A percentile compares a stretch with the other conserved stretches of the same genome.
Evolutionary conservation across 2,113 vertebrate species (phyloP).

Genomic region (Scopus umbretta): DNA sequence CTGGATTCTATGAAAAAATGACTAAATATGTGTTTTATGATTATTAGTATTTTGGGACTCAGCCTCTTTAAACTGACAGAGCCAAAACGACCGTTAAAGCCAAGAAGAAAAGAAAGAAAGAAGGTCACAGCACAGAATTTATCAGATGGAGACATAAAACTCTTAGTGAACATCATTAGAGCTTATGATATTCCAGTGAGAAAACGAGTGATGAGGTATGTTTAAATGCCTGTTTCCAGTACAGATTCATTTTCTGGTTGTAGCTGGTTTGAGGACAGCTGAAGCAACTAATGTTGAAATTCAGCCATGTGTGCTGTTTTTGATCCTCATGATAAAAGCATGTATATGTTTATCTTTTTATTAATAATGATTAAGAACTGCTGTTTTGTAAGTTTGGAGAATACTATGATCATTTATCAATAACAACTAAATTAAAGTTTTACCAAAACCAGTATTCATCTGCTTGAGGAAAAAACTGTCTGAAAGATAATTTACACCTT

Average conservation of each 20-base stretch:
- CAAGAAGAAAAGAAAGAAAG: constrained; percentile 91
- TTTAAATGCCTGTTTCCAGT: not conserved
- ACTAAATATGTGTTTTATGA: constrained; percentile 20
- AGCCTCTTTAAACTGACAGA: constrained; percentile 92
- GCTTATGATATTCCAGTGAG: constrained; percentile 91
- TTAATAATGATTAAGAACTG: not conserved
- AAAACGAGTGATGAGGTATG: constrained; percentile 76
- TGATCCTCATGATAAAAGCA: not conserved
- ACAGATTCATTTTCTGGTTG: not conserved
- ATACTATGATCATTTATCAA: not conserved
- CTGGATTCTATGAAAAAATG: not conserved
- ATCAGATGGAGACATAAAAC: constrained; percentile 88
- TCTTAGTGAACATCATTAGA: constrained; percentile 88
- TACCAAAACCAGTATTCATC: not conserved
- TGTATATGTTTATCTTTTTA: not conserved
- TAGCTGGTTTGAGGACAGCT: not conserved
- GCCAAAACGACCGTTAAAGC: constrained; percentile 90
- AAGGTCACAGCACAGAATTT: constrained; percentile 94
- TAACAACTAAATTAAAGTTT: not conserved
- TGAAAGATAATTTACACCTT: not conserved
- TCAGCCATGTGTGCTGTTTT: not conserved
- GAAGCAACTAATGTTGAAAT: not conserved
- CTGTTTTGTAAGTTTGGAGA: not conserved
- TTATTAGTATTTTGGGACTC: constrained; percentile 84
- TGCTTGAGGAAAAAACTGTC: not conserved